Conservation (phyloP, 2,888 invertebrate genomes). For the Meloe dianella region DNA sequence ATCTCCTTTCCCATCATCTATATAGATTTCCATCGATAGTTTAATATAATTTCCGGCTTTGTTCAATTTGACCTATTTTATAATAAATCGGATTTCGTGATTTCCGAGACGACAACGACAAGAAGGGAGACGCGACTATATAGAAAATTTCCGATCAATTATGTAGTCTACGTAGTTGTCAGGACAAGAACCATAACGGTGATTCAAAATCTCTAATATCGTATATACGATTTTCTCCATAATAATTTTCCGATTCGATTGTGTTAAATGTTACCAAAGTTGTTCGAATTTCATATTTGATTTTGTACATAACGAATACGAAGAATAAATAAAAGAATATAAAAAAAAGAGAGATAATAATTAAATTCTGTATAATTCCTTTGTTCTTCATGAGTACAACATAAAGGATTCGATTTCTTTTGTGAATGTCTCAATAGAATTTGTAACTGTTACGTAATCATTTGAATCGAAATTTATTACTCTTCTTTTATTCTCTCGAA, state of each 20-base stretch:
- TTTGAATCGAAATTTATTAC: no score
- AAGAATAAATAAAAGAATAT: no score
- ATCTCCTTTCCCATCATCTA: conserved; percentile 10
- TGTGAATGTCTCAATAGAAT: no score
- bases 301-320: no score
- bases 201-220: neutral
- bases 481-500: no score
- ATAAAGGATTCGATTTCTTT: neutral
- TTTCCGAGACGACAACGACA: conserved; percentile 12
- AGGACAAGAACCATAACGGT: neutral
- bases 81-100: conserved; percentile 31
- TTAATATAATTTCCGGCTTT: conserved; percentile 31
- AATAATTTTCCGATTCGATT: conserved; percentile 3
- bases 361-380: no score
- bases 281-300: no score
- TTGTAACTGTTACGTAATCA: no score
- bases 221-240: neutral
- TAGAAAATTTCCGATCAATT: conserved; percentile 3
- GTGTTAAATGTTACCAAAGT: neutral
- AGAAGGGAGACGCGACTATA: neutral
- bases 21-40: conserved; percentile 27
- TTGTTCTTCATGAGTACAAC: neutral
- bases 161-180: neutral
- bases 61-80: conserved; percentile 32
- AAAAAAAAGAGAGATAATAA: no score